These are phyloP conservation scores for Ichneumoninae sp. DNA, from an alignment of 2,888 invertebrate species.

Conservation along the genomic window DNA sequence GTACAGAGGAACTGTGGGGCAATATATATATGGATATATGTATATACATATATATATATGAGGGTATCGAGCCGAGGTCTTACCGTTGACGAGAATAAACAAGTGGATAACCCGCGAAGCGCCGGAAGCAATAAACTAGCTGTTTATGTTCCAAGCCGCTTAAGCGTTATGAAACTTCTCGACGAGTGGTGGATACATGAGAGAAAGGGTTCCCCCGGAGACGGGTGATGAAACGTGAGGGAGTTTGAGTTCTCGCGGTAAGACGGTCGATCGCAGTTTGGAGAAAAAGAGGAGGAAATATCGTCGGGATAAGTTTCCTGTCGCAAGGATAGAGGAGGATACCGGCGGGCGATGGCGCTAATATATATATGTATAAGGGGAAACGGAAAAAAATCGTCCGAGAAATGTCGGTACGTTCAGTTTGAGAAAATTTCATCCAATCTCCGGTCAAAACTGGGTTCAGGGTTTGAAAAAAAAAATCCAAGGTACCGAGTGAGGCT, in stretches of 20 bases:
- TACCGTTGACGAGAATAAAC: slow-evolving; percentile 62
- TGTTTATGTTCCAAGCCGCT: slow-evolving; percentile 69
- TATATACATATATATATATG: slow-evolving; percentile 46
- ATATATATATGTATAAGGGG: background rate
- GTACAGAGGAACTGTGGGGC: slow-evolving; percentile 16
- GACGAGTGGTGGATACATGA: slow-evolving; percentile 18
- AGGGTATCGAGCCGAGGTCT: slow-evolving; percentile 38
- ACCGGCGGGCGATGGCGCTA: background rate
- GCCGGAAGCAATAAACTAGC: slow-evolving; percentile 67
- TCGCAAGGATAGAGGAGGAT: background rate
- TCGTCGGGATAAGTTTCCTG: background rate
- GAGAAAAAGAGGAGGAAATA: background rate
- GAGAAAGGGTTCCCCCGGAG: background rate
- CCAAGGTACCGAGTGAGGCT: background rate
- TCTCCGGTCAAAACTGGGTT: background rate
- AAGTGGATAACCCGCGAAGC: slow-evolving; percentile 61
- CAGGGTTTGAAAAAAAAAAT: background rate
- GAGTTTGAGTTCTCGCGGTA: background rate
- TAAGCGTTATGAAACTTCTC: slow-evolving; percentile 67
- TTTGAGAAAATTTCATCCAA: background rate
- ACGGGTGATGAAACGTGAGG: background rate
- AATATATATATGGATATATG: background rate
- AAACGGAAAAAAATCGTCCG: background rate
- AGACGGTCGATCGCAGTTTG: slow-evolving; percentile 16
- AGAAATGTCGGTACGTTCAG: background rate